Conservation (phyloP, 1,140 invertebrate genomes). For the Eupristina koningsbergeri region DNA sequence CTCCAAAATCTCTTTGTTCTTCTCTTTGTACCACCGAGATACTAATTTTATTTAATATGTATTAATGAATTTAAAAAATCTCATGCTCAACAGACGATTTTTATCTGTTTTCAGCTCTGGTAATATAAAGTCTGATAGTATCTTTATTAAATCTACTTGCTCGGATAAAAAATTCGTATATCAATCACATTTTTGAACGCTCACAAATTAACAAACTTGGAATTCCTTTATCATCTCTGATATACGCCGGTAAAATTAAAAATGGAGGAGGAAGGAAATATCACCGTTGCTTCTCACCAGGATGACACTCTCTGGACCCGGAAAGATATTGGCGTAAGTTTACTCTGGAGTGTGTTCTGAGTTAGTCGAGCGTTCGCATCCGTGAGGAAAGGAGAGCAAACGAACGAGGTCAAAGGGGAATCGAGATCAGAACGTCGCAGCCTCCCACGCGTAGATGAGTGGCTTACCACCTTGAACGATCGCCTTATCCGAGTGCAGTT, state of each 20-base stretch:
- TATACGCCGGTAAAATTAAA: too few species aligned
- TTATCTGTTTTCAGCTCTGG: too few species aligned
- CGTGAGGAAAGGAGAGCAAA: conserved; percentile 15
- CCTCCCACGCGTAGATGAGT: neutral
- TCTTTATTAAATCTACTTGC: too few species aligned
- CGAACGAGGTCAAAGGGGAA: conserved; percentile 34
- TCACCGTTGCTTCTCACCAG: too few species aligned
- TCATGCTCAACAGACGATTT: too few species aligned
- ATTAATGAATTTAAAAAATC: neutral
- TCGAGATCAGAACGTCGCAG: conserved; percentile 4
- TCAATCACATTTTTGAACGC: too few species aligned
- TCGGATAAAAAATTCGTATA: too few species aligned
- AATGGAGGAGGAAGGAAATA: too few species aligned
- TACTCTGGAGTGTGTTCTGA: neutral
- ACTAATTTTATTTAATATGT: neutral
- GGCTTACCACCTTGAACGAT: neutral
- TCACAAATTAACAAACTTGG: too few species aligned
- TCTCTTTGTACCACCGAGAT: neutral
- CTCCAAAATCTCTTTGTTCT: neutral
- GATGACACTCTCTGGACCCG: neutral
- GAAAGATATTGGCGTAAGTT: neutral
- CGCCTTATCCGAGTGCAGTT: neutral
- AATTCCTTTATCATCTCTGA: too few species aligned
- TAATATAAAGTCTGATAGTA: too few species aligned
- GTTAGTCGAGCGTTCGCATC: neutral